phyloP scores from a whole-genome alignment of 2,113 vertebrate genomes.

The Salvelinus namaycush region DNA sequence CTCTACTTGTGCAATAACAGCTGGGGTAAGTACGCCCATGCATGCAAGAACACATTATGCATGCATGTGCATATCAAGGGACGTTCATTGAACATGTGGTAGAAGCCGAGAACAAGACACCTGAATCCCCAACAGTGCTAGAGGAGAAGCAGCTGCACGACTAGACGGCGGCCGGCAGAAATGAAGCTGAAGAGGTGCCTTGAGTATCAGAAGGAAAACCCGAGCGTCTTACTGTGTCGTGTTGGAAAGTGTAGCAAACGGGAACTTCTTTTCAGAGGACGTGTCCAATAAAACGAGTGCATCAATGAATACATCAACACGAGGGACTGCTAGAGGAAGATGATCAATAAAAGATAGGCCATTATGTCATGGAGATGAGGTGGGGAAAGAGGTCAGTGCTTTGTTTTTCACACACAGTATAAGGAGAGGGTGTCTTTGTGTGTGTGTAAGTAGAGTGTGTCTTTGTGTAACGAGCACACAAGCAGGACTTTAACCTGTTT shows the following conservation, averaged over 20 bases:
- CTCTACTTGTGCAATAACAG: too few species aligned
- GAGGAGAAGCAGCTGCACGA: too few species aligned
- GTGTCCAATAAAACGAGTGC: not conserved
- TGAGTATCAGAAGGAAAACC: not conserved
- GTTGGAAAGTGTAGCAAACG: not conserved
- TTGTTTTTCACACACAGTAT: not conserved
- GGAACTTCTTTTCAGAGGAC: not conserved
- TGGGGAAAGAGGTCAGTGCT: not conserved
- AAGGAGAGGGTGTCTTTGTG: not conserved
- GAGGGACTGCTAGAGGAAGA: not conserved
- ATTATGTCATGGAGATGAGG: not conserved
- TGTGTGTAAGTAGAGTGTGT: too few species aligned
- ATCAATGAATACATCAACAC: not conserved
- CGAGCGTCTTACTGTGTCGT: not conserved
- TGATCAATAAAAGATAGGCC: slow-evolving; percentile 8
- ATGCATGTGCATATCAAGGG: too few species aligned
- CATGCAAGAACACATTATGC: too few species aligned
- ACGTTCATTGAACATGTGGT: not conserved
- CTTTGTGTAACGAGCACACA: not conserved
- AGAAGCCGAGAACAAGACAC: not conserved
- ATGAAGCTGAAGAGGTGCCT: too few species aligned
- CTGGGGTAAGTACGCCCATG: too few species aligned
- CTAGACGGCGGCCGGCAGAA: too few species aligned
- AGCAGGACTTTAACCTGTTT: not conserved
- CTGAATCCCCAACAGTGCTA: not conserved